These are phyloP conservation scores for Xenopus laevis DNA, from an alignment of 2,113 vertebrate species.

Conservation along the genomic window DNA sequence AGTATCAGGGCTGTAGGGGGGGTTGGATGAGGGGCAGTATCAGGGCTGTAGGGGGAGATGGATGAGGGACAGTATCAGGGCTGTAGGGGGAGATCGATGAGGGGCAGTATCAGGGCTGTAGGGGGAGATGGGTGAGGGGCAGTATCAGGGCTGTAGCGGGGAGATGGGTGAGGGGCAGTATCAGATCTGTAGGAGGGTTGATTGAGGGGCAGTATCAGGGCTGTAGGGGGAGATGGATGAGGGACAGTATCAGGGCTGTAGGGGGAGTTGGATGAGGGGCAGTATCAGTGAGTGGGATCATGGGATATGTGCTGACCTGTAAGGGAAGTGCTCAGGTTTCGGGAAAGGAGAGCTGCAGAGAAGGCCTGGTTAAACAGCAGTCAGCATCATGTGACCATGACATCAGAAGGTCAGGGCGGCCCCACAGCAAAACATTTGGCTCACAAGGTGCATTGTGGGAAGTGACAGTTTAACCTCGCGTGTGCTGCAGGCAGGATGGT, in stretches of 20 bases:
- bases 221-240: no score
- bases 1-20: no score
- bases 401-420: conserved; percentile 42
- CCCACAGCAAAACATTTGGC: conserved; percentile 25
- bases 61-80: no score
- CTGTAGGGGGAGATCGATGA: no score
- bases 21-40: no score
- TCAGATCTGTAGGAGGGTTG: background rate
- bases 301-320: no score
- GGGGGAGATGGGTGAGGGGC: no score
- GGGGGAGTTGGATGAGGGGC: no score
- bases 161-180: background rate
- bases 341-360: background rate
- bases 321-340: conserved; percentile 46
- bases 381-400: conserved; percentile 19
- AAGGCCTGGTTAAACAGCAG: conserved; percentile 39
- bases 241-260: no score
- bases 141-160: background rate
- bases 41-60: no score
- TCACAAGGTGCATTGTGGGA: conserved; percentile 35
- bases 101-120: no score
- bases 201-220: no score
- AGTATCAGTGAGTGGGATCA: conserved; percentile 3
- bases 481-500: background rate
- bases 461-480: background rate